Conservation (phyloP, 2,888 invertebrate genomes). For the Gryllus longicercus region DNA sequence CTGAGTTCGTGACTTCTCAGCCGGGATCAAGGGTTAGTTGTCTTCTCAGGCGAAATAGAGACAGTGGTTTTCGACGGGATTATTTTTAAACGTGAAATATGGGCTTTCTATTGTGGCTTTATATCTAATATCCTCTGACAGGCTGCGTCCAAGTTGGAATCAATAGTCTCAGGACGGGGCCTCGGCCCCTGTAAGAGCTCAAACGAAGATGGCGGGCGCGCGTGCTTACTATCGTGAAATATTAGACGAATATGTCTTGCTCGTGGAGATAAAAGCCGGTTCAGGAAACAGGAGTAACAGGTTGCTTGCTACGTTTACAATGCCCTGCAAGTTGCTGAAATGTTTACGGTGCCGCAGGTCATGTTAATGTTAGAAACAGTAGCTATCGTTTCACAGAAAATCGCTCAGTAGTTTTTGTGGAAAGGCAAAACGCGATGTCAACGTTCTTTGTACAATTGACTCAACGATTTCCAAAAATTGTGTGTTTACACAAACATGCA, state of each 20-base stretch:
- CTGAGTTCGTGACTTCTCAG: too few species aligned
- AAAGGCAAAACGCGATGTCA: neutral
- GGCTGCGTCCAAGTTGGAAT: neutral
- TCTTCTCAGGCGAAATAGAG: neutral
- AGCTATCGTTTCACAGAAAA: neutral
- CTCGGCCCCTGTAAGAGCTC: neutral
- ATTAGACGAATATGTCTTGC: slow-evolving; percentile 9
- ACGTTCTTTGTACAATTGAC: too few species aligned
- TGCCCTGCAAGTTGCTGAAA: neutral
- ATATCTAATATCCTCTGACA: neutral
- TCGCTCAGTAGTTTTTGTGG: neutral
- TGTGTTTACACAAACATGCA: too few species aligned
- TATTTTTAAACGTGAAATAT: neutral
- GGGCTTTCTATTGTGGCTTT: neutral
- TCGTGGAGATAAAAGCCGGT: slow-evolving; percentile 6
- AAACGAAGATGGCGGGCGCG: neutral
- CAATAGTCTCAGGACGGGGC: neutral
- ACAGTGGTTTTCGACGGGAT: neutral
- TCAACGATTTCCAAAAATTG: too few species aligned
- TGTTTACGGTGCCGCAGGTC: neutral
- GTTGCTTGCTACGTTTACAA: neutral
- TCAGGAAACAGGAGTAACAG: neutral
- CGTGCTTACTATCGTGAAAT: neutral
- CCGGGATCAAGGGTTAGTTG: neutral
- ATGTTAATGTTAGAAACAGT: neutral